Base-by-base conservation (phyloP, 2,888 invertebrate species). In the Oligia strigilis region DNA sequence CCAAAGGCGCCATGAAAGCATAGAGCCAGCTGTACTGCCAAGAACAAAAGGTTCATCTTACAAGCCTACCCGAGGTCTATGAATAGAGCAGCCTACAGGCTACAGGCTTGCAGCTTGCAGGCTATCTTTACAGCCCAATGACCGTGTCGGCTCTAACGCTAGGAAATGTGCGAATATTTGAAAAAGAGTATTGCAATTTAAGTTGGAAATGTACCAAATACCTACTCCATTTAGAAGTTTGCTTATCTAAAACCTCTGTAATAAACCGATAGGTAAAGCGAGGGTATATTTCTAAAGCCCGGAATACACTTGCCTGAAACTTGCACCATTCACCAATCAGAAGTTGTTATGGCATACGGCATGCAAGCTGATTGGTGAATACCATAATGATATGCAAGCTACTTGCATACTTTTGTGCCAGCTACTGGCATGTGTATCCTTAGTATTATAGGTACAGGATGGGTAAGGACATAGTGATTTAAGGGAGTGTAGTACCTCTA, bases 31-130 rank as follows among this genome's bases (percentile, higher is more conserved):
- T 52, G 23, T 19, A 70, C 8, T 65, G 66, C 2, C 77, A 55
- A 74, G 83, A 89, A 88, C 88, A 88, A 88, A 85, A 82, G 88
- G 70, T 70, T 89, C 74, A 88, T 88, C 88, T 88, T 89, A 82
- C 74, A 77, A 62, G 76, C 80, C 64, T 74, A 58, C 70, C 46
- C 58, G 58, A 55, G 62, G 71, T 58, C 70, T 77, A 78, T 87
- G 82, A 82, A 87, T 83, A 75, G 83, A 40, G 19, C 58, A 19
- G 23, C 52, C 49, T 58, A 14, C 9, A 62, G 60, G 65, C 36
- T 29, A 14, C 52, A 55, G 19, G 19, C 23, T 9, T 40, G 2
- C 40, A 66, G 76, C 66, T 67, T 72, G 55, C 23, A n/a, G 72
- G 19, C 72, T 89, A 88, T 88, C 89, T 88, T 88, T 71, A 87